A percentile compares a stretch with the other conserved stretches of the same genome.
These are phyloP conservation scores for Eilema caniola DNA, from an alignment of 2,888 invertebrate species.

Conservation along the genomic window DNA sequence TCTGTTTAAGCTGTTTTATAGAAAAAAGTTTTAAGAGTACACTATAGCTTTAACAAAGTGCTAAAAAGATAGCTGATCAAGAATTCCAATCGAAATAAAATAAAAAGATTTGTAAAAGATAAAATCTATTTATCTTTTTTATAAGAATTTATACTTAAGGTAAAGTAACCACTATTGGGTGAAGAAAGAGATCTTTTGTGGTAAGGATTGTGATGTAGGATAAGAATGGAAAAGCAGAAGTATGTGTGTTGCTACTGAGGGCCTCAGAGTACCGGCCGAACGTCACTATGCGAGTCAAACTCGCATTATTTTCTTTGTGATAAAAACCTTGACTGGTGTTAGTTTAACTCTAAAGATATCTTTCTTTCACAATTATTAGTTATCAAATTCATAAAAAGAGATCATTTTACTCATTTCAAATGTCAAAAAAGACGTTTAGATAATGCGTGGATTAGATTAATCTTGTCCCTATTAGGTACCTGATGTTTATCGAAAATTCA, in stretches of 20 bases:
- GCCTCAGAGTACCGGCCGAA: slow-evolving; percentile 45
- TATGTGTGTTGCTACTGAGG: slow-evolving; percentile 41
- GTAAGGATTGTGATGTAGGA: slow-evolving; percentile 49
- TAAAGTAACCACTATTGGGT: slow-evolving; percentile 34
- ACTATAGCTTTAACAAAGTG: slow-evolving; percentile 33
- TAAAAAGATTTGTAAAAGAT: slow-evolving; percentile 25
- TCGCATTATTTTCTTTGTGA: slow-evolving; percentile 71
- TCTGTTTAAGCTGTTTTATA: slow-evolving; percentile 30
- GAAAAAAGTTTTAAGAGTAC: slow-evolving; percentile 29
- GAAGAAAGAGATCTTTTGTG: slow-evolving; percentile 40
- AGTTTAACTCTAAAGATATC: slow-evolving; percentile 40
- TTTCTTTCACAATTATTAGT: slow-evolving; percentile 47
- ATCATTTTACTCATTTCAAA: slow-evolving; percentile 44
- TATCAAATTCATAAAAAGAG: slow-evolving; percentile 35
- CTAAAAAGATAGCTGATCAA: slow-evolving; percentile 32
- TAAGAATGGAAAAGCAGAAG: slow-evolving; percentile 31
- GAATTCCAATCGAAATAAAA: slow-evolving; percentile 32
- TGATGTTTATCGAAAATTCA: slow-evolving; percentile 72
- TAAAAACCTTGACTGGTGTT: slow-evolving; percentile 59
- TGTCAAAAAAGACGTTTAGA: slow-evolving; percentile 43
- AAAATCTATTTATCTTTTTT: slow-evolving; percentile 47
- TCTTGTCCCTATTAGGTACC: slow-evolving; percentile 81
- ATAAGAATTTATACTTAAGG: slow-evolving; percentile 43
- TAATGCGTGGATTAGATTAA: slow-evolving; percentile 55
- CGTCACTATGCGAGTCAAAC: slow-evolving; percentile 64